Conservation (phyloP, 2,888 invertebrate genomes). For the Andrena minutula region DNA sequence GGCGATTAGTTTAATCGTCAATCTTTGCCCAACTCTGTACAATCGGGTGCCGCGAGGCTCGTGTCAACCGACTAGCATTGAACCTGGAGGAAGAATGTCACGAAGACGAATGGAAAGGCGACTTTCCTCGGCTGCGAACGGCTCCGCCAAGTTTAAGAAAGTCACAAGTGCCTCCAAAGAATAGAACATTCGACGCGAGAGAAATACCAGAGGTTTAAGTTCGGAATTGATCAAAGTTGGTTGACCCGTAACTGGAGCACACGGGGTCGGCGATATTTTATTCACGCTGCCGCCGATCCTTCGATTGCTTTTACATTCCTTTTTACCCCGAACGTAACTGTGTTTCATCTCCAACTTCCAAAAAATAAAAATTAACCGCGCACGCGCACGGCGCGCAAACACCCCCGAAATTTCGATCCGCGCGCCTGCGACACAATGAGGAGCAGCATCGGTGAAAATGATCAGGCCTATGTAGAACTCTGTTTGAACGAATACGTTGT, state of each 20-base stretch:
- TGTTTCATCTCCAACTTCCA: background rate
- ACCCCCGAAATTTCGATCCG: background rate
- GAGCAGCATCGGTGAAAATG: conserved; percentile 16
- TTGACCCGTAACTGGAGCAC: conserved; percentile 12
- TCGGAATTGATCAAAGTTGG: conserved; percentile 4
- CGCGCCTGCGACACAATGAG: background rate
- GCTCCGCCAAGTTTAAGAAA: background rate
- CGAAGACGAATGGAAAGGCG: too few species aligned
- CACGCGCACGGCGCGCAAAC: background rate
- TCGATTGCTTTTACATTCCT: background rate
- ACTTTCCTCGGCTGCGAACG: background rate
- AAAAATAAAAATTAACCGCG: background rate
- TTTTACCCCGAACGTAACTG: background rate
- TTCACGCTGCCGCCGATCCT: conserved; percentile 1
- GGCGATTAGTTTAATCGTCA: too few species aligned
- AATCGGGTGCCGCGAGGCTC: too few species aligned
- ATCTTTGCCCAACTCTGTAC: too few species aligned
- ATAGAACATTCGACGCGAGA: background rate
- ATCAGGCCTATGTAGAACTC: conserved; percentile 9
- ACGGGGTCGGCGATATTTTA: background rate
- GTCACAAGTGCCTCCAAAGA: background rate
- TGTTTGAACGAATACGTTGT: conserved; percentile 24
- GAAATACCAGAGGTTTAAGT: background rate
- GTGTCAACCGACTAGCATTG: too few species aligned
- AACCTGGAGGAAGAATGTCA: too few species aligned